Percentiles rank a stretch among this genome's conserved stretches.
Evolutionary conservation across 1,140 invertebrate species (phyloP).

Genomic region (Campoletis sonorensis): DNA sequence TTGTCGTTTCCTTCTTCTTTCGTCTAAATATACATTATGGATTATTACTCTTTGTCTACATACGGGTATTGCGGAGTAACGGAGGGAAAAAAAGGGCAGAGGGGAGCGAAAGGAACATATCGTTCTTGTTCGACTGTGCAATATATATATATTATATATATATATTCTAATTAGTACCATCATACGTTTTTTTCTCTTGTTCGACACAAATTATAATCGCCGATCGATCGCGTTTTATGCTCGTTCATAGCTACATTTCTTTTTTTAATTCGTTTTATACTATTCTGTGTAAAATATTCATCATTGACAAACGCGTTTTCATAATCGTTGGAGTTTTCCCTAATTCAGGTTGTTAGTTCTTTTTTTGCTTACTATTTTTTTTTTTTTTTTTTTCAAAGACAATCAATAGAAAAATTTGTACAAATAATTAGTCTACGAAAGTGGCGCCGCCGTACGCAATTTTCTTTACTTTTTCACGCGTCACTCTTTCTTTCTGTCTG

Average conservation of each 20-base stretch:
- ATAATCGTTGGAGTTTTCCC: neutral
- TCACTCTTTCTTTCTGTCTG: neutral
- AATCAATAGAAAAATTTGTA: slow-evolving; percentile 35
- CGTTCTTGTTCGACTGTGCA: slow-evolving; percentile 38
- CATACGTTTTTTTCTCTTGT: slow-evolving; percentile 6
- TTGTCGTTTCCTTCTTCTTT: neutral
- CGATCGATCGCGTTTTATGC: neutral
- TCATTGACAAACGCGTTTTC: neutral
- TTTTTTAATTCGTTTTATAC: too few species aligned
- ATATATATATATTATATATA: neutral
- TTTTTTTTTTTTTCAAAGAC: neutral
- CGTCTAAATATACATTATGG: slow-evolving; percentile 22
- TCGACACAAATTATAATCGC: slow-evolving; percentile 28
- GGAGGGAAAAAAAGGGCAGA: neutral
- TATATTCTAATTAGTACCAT: slow-evolving; percentile 41
- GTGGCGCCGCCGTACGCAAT: neutral
- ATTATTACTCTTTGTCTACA: neutral
- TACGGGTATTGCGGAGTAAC: neutral
- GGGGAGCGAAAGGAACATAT: slow-evolving; percentile 11
- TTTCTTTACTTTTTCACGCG: neutral
- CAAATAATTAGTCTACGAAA: slow-evolving; percentile 28
- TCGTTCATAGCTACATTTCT: too few species aligned
- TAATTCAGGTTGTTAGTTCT: neutral
- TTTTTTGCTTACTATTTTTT: neutral
- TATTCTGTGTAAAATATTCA: too few species aligned